Evolutionary conservation across 2,113 vertebrate genomes (phyloP), one percentile per base, ranked within the genome.

Genomic region (Panthera leo): DNA sequence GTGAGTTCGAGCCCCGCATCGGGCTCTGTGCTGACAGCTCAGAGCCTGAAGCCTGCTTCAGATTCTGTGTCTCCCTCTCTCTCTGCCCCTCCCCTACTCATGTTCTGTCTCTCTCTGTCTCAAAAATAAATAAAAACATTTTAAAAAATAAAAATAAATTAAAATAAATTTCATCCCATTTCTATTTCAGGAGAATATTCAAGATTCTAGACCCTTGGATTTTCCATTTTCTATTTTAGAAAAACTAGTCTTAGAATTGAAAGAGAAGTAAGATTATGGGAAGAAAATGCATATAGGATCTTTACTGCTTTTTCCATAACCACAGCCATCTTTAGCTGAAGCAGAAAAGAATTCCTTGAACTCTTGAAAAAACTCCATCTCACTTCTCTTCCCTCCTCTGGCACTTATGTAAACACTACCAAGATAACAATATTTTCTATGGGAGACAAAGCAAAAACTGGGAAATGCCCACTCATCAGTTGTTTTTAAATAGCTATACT

Each of bases 401-500:
- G 9, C 2, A 36, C 21, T 91, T 95, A 88, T 6, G 7, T 82
- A 87, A 61, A 67, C 6, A 79, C 42, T 80, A 94, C 48, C 85
- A 15, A 27, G 86, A 73, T 76, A 96, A 73, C 36, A 94, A 58
- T 71, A 68, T 87, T 95, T 97, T 85, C 67, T 76, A 7, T n/a
- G 34, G 39, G 36, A 95, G 83, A 88, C 79, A 97, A 92, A 97
- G 39, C 39, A 85, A 53, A 87, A 67, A 85, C 13, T 55, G 65
- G 85, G 78, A 98, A 97, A 97, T 67, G 1, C 4, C 42, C 95
- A 94, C 80, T 85, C 79, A 61, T 48, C 6, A 75, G 78, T 91
- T 97, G 75, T 48, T 68, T 91, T 82, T 93, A 92, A 98, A 99
- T 80, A 98, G 94, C 85, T 98, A 83, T 89, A 97, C 94, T 98